Conservation (phyloP, 2,888 invertebrate species). For the Tridacna crocea region DNA sequence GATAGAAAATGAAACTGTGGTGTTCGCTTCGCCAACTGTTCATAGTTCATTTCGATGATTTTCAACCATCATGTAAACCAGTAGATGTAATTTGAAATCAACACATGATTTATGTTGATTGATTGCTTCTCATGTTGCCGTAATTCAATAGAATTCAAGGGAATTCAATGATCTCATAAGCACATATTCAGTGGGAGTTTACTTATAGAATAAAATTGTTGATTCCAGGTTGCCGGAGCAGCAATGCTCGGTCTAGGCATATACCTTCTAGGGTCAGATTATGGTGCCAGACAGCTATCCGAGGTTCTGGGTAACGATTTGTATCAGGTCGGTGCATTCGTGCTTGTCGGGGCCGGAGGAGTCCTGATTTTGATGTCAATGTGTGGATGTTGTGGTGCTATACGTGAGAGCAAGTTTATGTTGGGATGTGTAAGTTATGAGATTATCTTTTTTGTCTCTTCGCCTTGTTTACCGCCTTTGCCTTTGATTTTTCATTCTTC, state of each 20-base stretch:
- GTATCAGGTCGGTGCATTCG: slow-evolving; percentile 66
- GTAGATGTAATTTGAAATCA: no score
- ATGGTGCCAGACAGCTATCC: slow-evolving; percentile 66
- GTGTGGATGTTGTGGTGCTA: slow-evolving; percentile 67
- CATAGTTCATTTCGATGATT: no score
- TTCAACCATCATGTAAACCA: no score
- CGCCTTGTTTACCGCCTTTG: background rate
- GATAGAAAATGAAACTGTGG: no score
- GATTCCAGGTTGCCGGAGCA: slow-evolving; percentile 62
- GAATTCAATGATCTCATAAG: background rate
- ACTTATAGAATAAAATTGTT: background rate
- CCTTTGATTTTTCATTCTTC: no score
- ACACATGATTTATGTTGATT: background rate
- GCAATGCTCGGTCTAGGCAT: slow-evolving; percentile 65
- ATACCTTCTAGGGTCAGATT: slow-evolving; percentile 67
- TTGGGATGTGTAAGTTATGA: slow-evolving; percentile 60
- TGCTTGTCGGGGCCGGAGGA: slow-evolving; percentile 62
- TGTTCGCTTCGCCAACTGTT: no score
- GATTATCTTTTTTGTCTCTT: background rate
- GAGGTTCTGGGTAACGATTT: slow-evolving; percentile 66
- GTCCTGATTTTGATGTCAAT: slow-evolving; percentile 64
- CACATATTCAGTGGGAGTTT: background rate
- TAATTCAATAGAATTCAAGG: no score
- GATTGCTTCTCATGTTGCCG: background rate
- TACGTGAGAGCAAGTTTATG: slow-evolving; percentile 63